These are phyloP conservation scores for Sepiola atlantica DNA, from an alignment of 2,888 invertebrate genomes.

Conservation along the genomic window DNA sequence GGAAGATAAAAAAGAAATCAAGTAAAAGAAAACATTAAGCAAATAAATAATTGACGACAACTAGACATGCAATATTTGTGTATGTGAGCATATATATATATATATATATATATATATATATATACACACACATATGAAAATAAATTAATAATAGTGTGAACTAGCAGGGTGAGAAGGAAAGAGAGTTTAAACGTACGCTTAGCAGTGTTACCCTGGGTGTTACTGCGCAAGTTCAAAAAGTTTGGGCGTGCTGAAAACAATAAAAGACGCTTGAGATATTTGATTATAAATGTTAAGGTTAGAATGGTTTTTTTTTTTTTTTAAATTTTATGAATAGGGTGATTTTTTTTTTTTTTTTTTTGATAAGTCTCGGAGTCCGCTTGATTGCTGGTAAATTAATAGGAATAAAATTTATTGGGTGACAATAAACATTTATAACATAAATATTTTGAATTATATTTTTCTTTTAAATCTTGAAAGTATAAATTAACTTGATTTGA, in stretches of 20 bases:
- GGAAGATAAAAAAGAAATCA: neutral
- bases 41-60: neutral
- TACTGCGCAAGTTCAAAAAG: slow-evolving; percentile 90
- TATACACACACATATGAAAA: neutral
- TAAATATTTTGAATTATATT: neutral
- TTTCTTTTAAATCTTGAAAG: neutral
- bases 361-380: neutral
- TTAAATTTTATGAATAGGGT: neutral
- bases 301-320: slow-evolving; percentile 41
- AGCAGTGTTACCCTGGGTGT: slow-evolving; percentile 54
- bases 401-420: neutral
- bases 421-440: neutral
- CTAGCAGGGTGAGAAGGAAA: slow-evolving; percentile 51
- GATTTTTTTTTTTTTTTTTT: neutral
- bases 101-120: neutral
- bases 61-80: slow-evolving; percentile 44
- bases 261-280: slow-evolving; percentile 49
- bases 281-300: slow-evolving; percentile 44
- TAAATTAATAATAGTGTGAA: slow-evolving; percentile 49
- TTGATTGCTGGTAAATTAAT: neutral
- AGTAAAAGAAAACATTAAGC: neutral
- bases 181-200: slow-evolving; percentile 58
- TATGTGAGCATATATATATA: neutral
- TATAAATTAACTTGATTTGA: neutral
- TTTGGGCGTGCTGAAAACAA: slow-evolving; percentile 92